Evolutionary conservation across 1,140 invertebrate species (phyloP).

Genomic region (Cyclina sinensis): DNA sequence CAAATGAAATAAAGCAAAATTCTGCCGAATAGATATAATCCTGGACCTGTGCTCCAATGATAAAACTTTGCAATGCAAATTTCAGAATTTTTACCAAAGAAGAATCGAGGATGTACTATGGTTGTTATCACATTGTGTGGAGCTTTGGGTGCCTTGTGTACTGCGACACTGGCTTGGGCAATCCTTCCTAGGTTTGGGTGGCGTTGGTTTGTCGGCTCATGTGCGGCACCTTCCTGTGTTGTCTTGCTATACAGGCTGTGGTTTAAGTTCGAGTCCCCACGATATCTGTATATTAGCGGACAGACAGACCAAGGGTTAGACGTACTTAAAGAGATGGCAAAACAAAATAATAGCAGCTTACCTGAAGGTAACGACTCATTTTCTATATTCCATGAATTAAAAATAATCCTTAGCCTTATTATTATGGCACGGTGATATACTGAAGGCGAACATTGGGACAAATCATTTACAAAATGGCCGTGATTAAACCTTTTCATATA

Average conservation of each 20-base stretch:
- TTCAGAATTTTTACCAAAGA: slow-evolving; percentile 81
- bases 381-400: too few species aligned
- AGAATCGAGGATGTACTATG: slow-evolving; percentile 79
- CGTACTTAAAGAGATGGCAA: slow-evolving; percentile 77
- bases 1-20: too few species aligned
- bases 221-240: slow-evolving; percentile 76
- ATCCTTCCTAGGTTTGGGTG: slow-evolving; percentile 78
- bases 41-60: too few species aligned
- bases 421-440: too few species aligned
- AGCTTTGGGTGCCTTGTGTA: slow-evolving; percentile 79
- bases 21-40: too few species aligned
- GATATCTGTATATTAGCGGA: slow-evolving; percentile 80
- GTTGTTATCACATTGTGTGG: slow-evolving; percentile 83
- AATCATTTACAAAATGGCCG: too few species aligned
- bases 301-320: slow-evolving; percentile 67
- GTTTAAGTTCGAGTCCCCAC: slow-evolving; percentile 77
- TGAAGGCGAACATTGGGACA: too few species aligned
- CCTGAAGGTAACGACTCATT: slow-evolving; percentile 77
- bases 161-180: slow-evolving; percentile 80
- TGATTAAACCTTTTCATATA: too few species aligned
- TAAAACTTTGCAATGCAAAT: not conserved
- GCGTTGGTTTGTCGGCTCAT: slow-evolving; percentile 81
- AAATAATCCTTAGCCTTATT: too few species aligned
- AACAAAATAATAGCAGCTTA: slow-evolving; percentile 71
- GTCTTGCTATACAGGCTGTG: slow-evolving; percentile 72